A percentile compares a stretch with the other conserved stretches of the same genome.
Evolutionary conservation across 1,140 invertebrate genomes (phyloP).

Genomic region (Odontomachus brunneus): DNA sequence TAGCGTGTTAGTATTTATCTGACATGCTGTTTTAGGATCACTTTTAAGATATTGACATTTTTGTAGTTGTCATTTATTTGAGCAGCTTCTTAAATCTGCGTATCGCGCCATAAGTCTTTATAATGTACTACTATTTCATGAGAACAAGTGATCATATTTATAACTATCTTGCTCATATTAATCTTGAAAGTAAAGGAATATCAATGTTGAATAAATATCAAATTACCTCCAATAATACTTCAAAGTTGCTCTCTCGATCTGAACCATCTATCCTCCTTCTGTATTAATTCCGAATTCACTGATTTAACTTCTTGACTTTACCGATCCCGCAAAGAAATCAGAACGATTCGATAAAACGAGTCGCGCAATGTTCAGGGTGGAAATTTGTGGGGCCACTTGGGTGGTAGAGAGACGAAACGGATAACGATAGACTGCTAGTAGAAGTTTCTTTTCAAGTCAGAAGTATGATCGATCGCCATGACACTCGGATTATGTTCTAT

Average conservation of each 20-base stretch:
- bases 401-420: conserved; percentile 27
- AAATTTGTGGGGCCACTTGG: conserved; percentile 34
- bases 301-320: background rate
- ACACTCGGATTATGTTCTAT: conserved; percentile 55
- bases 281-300: background rate
- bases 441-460: conserved; percentile 51
- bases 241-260: background rate
- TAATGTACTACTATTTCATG: background rate
- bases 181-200: background rate
- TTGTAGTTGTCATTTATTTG: too few relatives aligned
- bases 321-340: background rate
- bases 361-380: background rate
- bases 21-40: too few relatives aligned
- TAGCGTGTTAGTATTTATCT: too few relatives aligned
- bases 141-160: too few relatives aligned
- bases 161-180: background rate
- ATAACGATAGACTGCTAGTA: conserved; percentile 45
- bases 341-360: conserved; percentile 6
- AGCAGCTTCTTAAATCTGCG: background rate
- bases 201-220: too few relatives aligned
- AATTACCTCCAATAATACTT: background rate
- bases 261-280: background rate
- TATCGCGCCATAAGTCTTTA: background rate
- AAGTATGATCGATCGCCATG: conserved; percentile 48
- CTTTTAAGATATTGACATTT: too few relatives aligned